A percentile compares a stretch with the other conserved stretches of the same genome.
These are phyloP conservation scores for Diarsia rubi DNA, from an alignment of 2,888 invertebrate species.

Conservation along the genomic window DNA sequence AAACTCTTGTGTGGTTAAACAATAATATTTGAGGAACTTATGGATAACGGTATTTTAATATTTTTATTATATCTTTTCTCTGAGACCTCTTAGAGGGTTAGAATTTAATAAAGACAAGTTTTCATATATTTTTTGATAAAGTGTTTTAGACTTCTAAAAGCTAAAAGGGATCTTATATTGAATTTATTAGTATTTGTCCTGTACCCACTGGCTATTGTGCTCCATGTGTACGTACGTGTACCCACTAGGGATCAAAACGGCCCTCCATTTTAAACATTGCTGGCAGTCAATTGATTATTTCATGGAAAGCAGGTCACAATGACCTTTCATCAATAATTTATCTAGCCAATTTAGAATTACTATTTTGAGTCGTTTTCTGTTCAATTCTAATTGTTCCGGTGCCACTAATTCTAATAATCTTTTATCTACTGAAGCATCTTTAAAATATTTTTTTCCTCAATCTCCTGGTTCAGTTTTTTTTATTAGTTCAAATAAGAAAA, in stretches of 20 bases:
- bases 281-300: neutral
- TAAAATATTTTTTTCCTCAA: no score
- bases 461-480: no score
- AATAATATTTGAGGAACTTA: slow-evolving; percentile 21
- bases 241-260: neutral
- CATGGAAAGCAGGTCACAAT: neutral
- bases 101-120: neutral
- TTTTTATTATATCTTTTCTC: slow-evolving; percentile 6
- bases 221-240: no score
- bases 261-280: neutral
- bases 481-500: no score
- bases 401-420: no score
- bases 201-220: no score
- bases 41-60: slow-evolving; percentile 6
- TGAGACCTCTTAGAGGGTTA: neutral
- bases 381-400: neutral
- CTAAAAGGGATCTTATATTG: neutral
- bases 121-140: neutral
- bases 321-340: neutral
- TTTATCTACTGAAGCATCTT: no score
- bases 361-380: neutral
- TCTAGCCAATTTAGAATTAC: neutral
- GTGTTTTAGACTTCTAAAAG: neutral
- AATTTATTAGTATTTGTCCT: neutral
- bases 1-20: neutral